Evolutionary conservation across 1,140 invertebrate species (phyloP).

Genomic region (Anastatus disparis): DNA sequence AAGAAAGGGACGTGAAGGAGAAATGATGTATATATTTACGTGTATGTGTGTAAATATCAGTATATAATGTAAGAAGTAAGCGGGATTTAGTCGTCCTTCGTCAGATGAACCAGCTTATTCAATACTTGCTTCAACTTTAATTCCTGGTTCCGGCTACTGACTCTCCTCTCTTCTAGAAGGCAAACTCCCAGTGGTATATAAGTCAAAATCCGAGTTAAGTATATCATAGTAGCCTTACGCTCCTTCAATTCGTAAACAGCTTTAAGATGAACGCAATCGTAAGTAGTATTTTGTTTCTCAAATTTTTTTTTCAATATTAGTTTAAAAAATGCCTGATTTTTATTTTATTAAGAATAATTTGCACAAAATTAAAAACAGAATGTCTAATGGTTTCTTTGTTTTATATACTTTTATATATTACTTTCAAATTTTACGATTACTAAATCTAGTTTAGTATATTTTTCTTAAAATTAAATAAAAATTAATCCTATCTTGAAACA

Average conservation of each 20-base stretch:
- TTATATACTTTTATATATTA: not conserved
- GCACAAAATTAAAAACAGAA: no score
- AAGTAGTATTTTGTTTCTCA: constrained; percentile 46
- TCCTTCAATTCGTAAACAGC: constrained; percentile 52
- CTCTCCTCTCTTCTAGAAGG: not conserved
- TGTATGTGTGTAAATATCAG: no score
- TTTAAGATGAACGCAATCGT: constrained; percentile 15
- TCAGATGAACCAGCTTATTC: constrained; percentile 29
- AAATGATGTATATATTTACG: no score
- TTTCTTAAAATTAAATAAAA: not conserved
- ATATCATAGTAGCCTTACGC: constrained; percentile 50
- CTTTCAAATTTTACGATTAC: not conserved
- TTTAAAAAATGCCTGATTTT: no score
- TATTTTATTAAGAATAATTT: no score
- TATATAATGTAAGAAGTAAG: no score
- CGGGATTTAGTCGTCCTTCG: constrained; percentile 53
- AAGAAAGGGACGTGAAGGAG: no score
- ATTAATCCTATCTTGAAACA: no score
- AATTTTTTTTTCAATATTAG: no score
- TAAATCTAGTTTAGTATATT: no score
- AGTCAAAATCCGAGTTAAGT: constrained; percentile 50
- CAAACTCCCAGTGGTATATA: constrained; percentile 48
- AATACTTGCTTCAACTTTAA: no score
- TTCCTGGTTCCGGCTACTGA: constrained; percentile 47
- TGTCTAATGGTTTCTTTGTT: no score